Evolutionary conservation across 37 sponge, comb jelly and placozoan genomes (phyloP).

Genomic region (Hormiphora californensis): DNA sequence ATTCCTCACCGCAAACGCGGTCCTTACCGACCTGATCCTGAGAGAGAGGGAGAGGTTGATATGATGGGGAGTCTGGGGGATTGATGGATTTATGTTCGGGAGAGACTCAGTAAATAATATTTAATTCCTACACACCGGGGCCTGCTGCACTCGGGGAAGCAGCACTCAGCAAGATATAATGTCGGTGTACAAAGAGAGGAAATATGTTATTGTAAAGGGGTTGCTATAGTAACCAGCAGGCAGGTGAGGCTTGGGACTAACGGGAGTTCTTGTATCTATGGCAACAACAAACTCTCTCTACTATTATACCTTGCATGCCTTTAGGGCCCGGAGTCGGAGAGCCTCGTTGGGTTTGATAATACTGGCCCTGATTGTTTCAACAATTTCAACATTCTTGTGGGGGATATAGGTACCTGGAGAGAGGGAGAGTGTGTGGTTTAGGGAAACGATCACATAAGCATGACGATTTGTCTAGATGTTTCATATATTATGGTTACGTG

Average conservation of each 20-base stretch:
- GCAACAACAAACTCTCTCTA: neutral
- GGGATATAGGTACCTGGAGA: constrained; percentile 94
- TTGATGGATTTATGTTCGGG: neutral
- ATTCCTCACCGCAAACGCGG: constrained; percentile 97
- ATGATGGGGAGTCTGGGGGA: neutral
- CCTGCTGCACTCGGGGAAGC: too few species aligned
- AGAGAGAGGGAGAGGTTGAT: neutral
- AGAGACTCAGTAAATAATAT: neutral
- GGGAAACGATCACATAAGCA: neutral
- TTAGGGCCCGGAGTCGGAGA: constrained; percentile 89
- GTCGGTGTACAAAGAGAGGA: too few species aligned
- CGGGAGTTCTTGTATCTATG: too few species aligned
- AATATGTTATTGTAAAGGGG: too few species aligned
- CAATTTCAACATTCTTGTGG: constrained; percentile 86
- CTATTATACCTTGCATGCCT: constrained; percentile 74
- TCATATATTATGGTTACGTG: neutral
- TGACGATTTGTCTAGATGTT: too few species aligned
- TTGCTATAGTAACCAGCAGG: too few species aligned
- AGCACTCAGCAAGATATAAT: too few species aligned
- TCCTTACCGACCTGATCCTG: constrained; percentile 82
- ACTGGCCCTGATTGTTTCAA: constrained; percentile 92
- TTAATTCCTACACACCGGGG: neutral
- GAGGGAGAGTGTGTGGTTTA: too few species aligned
- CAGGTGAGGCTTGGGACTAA: too few species aligned
- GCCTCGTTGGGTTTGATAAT: constrained; percentile 97